Evolutionary conservation across 37 sponge, comb jelly and placozoan genomes (phyloP), one percentile per base, ranked within the genome.

Genomic region (Oopsacas minuta): DNA sequence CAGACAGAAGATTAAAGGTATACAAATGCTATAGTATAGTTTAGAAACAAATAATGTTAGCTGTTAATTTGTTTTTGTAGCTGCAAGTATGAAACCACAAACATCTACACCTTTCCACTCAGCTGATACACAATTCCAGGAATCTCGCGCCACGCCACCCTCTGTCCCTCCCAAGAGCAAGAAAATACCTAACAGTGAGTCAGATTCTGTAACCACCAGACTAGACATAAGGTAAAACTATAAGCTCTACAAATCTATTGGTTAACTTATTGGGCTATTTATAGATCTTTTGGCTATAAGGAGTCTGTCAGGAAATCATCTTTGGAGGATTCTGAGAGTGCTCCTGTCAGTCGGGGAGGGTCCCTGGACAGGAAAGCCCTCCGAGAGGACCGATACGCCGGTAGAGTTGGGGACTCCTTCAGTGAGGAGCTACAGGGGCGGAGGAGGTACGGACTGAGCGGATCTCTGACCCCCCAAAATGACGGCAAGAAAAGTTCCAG

Each of bases 1-100:
- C 75, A 61, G 75, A 61, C 75, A 61, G 75, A 61, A 61, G 75
- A 61, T 61, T n/a, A 61, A 61, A 61, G 75, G 75, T 61, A 61
- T 5, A 34, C 51, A n/a, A n/a, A n/a, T n/a, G n/a, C n/a, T n/a
- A n/a, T n/a, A n/a, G n/a, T n/a, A n/a, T n/a, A n/a, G n/a, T n/a
- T n/a, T n/a, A n/a, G n/a, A n/a, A n/a, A n/a, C n/a, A n/a, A n/a
- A n/a, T n/a, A n/a, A n/a, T n/a, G n/a, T n/a, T 42, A 42, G 49
- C 15, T 17, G 49, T 15, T 42, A 17, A 42, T 42, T 15, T 15
- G 49, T 61, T n/a, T 12, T n/a, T n/a, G 3, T n/a, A 61, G 75
- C 75, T 34, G 75, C 75, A 61, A 12, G 32, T 61, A 34, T n/a
- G 28, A 61, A n/a, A 34, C 75, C 75, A 3, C 75, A 61, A 61